Evolutionary conservation across 2,888 invertebrate genomes (phyloP).

Genomic region (Pemphredon lugubris): DNA sequence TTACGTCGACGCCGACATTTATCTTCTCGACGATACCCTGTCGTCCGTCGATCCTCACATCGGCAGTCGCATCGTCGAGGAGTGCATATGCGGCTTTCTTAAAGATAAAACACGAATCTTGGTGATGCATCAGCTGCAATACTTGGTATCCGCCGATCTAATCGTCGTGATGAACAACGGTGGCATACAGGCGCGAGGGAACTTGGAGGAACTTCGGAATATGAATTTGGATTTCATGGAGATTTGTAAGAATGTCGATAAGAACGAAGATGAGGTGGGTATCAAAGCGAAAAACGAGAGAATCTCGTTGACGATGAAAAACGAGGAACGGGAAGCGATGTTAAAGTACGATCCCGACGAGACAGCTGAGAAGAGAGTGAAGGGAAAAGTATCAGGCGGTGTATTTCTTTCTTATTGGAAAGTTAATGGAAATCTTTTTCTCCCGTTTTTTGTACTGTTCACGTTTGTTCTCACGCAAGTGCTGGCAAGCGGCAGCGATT

Average conservation of each 20-base stretch:
- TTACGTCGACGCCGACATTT: constrained; percentile 89
- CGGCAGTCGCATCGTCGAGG: constrained; percentile 88
- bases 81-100: constrained; percentile 86
- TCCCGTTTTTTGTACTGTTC: constrained; percentile 65
- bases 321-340: constrained; percentile 69
- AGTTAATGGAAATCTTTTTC: constrained; percentile 69
- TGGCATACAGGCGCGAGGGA: constrained; percentile 84
- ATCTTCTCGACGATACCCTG: constrained; percentile 90
- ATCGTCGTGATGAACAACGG: constrained; percentile 87
- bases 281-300: not conserved
- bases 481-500: constrained; percentile 77
- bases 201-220: constrained; percentile 83
- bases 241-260: constrained; percentile 75
- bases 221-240: constrained; percentile 82
- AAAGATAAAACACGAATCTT: constrained; percentile 87
- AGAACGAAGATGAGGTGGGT: not conserved
- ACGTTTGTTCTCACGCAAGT: constrained; percentile 68
- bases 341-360: constrained; percentile 20
- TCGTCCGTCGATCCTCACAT: constrained; percentile 91
- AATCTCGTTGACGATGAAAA: not conserved
- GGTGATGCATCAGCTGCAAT: constrained; percentile 93
- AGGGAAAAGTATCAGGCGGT: constrained; percentile 58
- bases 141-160: constrained; percentile 85
- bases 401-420: constrained; percentile 73
- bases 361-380: constrained; percentile 48